Conservation (phyloP, 1,140 invertebrate species). For the Drosophila ananassae region DNA sequence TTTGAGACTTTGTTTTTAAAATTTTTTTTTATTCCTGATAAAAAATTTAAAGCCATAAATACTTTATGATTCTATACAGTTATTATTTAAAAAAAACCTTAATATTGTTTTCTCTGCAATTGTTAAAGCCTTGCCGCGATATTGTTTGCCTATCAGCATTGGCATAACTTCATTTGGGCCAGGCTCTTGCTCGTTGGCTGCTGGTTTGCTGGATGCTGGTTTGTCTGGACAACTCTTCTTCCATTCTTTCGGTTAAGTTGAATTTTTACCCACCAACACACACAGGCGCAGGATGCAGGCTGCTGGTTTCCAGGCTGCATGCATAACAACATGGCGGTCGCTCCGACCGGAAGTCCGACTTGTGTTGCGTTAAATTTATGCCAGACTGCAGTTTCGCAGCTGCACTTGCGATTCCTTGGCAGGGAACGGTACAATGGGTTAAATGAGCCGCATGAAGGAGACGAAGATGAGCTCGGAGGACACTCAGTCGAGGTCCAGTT, state of each 20-base stretch:
- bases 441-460: constrained; percentile 17
- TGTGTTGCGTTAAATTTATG: constrained; percentile 74
- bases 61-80: too few species aligned
- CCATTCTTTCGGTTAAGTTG: constrained; percentile 60
- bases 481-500: background rate
- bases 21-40: too few species aligned
- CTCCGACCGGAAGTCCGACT: constrained; percentile 73
- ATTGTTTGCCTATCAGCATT: constrained; percentile 65
- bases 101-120: constrained; percentile 1
- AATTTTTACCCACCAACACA: constrained; percentile 48
- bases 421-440: constrained; percentile 30
- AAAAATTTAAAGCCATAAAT: too few species aligned
- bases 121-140: constrained; percentile 21
- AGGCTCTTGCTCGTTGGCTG: constrained; percentile 33
- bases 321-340: constrained; percentile 75
- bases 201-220: constrained; percentile 1
- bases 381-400: constrained; percentile 47
- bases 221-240: constrained; percentile 27
- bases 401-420: constrained; percentile 32
- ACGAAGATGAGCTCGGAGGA: background rate
- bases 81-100: background rate
- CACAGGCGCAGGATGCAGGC: constrained; percentile 23
- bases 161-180: constrained; percentile 74
- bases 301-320: constrained; percentile 18
- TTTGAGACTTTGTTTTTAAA: too few species aligned